Conservation (phyloP, 2,113 vertebrate genomes). For the Euleptes europaea region DNA sequence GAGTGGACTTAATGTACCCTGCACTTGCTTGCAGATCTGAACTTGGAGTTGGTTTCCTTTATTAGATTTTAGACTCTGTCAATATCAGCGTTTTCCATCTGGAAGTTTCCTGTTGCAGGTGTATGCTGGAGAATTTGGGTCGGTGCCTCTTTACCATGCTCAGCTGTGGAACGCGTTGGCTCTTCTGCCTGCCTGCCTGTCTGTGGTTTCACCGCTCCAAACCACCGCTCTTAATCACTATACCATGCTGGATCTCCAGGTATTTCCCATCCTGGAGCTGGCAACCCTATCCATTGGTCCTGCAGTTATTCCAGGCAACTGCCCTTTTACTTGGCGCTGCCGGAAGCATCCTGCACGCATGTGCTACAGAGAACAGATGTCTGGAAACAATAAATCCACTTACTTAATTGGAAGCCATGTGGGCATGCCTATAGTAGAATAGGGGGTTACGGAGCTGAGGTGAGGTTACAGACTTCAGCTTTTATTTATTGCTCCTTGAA, state of each 20-base stretch:
- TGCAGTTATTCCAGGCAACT: background rate
- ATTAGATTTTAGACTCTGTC: constrained; percentile 57
- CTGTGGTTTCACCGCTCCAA: too few species aligned
- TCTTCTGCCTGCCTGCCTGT: background rate
- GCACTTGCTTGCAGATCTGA: constrained; percentile 54
- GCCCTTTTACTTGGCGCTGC: background rate
- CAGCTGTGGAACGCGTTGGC: background rate
- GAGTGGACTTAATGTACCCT: constrained; percentile 52
- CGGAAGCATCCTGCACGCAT: too few species aligned
- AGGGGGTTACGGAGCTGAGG: fast-evolving
- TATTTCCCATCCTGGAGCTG: too few species aligned
- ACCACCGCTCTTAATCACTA: too few species aligned
- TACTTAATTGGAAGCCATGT: background rate
- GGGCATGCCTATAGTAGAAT: background rate
- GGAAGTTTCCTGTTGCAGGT: constrained; percentile 8
- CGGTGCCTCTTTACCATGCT: background rate
- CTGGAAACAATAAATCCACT: background rate
- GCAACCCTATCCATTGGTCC: background rate
- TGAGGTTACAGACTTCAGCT: background rate
- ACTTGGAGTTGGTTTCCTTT: constrained; percentile 45
- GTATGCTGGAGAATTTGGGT: fast-evolving
- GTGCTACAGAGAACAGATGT: background rate
- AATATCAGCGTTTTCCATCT: constrained; percentile 28
- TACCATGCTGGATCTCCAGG: too few species aligned
- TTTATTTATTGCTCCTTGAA: background rate